A percentile compares a stretch with the other conserved stretches of the same genome.
Evolutionary conservation across 2,113 vertebrate species (phyloP).

Genomic region (Uria lomvia): DNA sequence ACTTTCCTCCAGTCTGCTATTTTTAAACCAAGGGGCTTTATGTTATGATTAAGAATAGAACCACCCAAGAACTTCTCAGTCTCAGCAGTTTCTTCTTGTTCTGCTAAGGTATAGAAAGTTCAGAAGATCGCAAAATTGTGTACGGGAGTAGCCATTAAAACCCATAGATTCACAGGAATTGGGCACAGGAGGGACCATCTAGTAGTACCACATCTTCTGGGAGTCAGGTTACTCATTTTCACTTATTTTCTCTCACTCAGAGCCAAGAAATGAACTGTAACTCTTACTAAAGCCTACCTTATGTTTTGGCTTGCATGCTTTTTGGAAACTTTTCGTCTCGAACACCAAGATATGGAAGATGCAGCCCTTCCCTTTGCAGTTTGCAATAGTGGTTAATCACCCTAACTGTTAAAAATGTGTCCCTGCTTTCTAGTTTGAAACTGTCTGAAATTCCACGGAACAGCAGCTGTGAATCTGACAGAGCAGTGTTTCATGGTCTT

Average conservation of each 20-base stretch:
- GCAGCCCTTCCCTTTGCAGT: not conserved
- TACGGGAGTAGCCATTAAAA: not conserved
- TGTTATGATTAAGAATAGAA: not conserved
- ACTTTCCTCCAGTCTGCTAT: not conserved
- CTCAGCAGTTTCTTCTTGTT: not conserved
- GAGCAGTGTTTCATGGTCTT: constrained; percentile 35
- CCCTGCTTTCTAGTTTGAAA: not conserved
- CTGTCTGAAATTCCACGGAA: not conserved
- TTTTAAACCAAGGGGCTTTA: not conserved
- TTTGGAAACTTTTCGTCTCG: not conserved
- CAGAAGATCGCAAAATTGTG: not conserved
- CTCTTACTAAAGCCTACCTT: not conserved
- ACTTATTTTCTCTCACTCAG: not conserved
- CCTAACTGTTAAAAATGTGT: not conserved
- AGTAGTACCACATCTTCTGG: not conserved
- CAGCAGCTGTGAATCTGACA: constrained; percentile 46
- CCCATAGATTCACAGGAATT: not conserved
- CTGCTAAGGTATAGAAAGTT: not conserved
- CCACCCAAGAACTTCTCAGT: not conserved
- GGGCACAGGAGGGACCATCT: not conserved
- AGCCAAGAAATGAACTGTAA: not conserved
- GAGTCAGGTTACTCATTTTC: not conserved
- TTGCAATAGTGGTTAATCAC: not conserved
- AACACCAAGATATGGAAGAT: not conserved
- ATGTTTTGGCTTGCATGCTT: fast-evolving